Evolutionary conservation across 2,797 vertebrate species (phyloP), one percentile per base, ranked within the genome.

Genomic region (Notolepis coatsorum): DNA sequence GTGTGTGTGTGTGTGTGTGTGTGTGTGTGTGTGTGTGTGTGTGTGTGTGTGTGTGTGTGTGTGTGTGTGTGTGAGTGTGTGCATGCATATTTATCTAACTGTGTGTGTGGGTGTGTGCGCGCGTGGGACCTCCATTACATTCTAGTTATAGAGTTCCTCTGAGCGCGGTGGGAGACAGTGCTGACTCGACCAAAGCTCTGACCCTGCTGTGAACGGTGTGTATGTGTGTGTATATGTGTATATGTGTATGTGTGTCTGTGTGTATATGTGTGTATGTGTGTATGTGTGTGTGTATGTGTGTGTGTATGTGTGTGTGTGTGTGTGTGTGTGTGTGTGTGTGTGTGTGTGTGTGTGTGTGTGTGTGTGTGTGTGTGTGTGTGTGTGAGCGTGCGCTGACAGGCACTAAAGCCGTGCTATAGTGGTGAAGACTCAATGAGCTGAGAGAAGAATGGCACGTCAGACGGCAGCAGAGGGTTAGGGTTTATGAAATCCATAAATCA

Each of bases 401-500:
- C 56, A 74, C 80, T 75, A 85, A 81, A 86, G 82, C 72, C 65
- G 50, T 48, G 65, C 79, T 75, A 79, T 81, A 85, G 87, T 87
- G 81, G 81, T 61, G 68, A 79, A 74, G 71, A 74, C 79, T 80
- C 72, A 62, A 64, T 67, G 70, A 80, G 79, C 71, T 74, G 57
- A 51, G 77, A 84, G 80, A 87, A 88, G 83, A 89, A 90, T 86
- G 82, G 89, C 28, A 73, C 85, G 87, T 89, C 90, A 89, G 83
- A 88, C 78, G 84, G 85, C 76, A 89, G 86, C 71, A 63, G 75
- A 75, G 84, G 78, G 84, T 88, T 90, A 84, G 88, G 79, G 77
- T 88, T 94, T 93, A 93, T 94, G 91, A 94, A 91, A 90, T 88
- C 84, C 91, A 93, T 93, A 90, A 91, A 91, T 94, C 92, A 93